Percentiles rank a stretch among this genome's conserved stretches.
phyloP scores from a whole-genome alignment of 2,797 vertebrate species.

The Danio jaintianensis region DNA sequence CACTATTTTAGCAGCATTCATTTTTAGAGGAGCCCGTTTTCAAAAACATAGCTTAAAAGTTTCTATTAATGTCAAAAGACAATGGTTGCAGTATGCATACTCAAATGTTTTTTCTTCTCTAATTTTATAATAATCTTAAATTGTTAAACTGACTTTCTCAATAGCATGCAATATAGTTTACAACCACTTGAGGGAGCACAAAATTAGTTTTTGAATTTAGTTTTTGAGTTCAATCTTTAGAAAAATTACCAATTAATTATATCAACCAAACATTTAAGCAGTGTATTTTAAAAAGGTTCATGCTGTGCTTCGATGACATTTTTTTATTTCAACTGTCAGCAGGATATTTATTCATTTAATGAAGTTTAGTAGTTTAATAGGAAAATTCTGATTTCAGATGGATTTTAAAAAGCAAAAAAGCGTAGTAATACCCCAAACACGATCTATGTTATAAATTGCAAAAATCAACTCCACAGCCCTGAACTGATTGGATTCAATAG shows the following conservation, averaged over 20 bases:
- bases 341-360: not conserved
- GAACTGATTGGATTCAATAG: not conserved
- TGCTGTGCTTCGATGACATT: not conserved
- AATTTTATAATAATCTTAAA: too few species aligned
- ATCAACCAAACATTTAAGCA: not conserved
- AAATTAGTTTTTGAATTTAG: not conserved
- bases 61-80: not conserved
- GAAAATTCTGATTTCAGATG: not conserved
- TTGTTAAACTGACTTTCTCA: not conserved
- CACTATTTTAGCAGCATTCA: not conserved
- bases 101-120: not conserved
- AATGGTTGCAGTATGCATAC: not conserved
- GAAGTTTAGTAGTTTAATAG: not conserved
- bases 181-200: not conserved
- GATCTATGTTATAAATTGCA: not conserved
- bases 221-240: too few species aligned
- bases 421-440: not conserved
- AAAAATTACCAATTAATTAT: too few species aligned
- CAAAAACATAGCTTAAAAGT: not conserved
- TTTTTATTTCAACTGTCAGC: not conserved
- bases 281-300: too few species aligned
- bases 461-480: too few species aligned
- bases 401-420: not conserved
- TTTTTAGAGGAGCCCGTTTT: not conserved
- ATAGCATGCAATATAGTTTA: not conserved